A percentile compares a stretch with the other conserved stretches of the same genome.
Evolutionary conservation across 2,888 invertebrate genomes (phyloP).

Genomic region (Invenusta paracnida): DNA sequence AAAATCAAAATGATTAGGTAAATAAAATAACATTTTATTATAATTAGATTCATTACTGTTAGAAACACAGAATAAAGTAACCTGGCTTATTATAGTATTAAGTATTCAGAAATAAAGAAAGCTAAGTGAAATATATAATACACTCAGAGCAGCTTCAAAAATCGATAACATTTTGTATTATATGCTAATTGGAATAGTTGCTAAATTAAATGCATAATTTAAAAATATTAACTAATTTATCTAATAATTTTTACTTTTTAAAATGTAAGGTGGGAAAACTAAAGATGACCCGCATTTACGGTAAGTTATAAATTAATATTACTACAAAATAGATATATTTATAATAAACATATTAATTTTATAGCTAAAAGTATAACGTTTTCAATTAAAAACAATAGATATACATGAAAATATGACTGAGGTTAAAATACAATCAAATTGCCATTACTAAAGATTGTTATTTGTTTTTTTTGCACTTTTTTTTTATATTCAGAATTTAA

Average conservation of each 20-base stretch:
- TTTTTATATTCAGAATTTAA: background rate
- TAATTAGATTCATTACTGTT: background rate
- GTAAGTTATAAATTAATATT: constrained; percentile 27
- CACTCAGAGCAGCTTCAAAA: background rate
- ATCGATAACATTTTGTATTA: background rate
- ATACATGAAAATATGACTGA: background rate
- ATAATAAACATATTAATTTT: background rate
- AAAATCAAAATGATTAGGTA: background rate
- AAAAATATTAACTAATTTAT: background rate
- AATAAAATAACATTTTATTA: background rate
- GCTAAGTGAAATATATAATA: constrained; percentile 2
- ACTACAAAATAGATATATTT: background rate
- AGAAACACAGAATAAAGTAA: background rate
- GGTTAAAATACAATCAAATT: background rate
- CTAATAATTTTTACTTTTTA: background rate
- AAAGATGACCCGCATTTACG: constrained; percentile 1
- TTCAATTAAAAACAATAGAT: background rate
- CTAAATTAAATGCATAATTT: constrained; percentile 29
- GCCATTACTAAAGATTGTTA: background rate
- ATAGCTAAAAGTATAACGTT: background rate
- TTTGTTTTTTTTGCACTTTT: background rate
- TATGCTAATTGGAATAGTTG: background rate
- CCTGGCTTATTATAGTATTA: background rate
- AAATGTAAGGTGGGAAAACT: background rate
- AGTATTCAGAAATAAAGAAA: background rate